Evolutionary conservation across 2,113 vertebrate species (phyloP).

Genomic region (Stictonetta naevosa): DNA sequence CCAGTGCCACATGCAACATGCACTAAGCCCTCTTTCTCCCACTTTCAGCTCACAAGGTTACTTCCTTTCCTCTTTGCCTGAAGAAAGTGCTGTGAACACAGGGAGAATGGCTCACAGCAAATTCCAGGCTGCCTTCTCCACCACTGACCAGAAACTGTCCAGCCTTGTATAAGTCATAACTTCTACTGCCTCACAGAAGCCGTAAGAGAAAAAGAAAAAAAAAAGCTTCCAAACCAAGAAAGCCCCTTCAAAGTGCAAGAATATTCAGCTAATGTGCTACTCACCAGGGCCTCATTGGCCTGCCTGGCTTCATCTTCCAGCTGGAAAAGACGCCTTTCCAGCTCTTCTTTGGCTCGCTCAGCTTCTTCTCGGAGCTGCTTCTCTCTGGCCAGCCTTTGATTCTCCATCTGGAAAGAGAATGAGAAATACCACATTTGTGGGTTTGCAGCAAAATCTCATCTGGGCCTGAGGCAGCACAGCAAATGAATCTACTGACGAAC

Average conservation of each 20-base stretch:
- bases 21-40: not conserved
- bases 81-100: not conserved
- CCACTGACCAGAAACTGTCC: not conserved
- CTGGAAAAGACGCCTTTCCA: constrained; percentile 90
- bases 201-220: not conserved
- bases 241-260: not conserved
- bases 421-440: not conserved
- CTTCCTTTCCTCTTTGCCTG: not conserved
- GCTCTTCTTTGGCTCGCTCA: constrained; percentile 88
- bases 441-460: not conserved
- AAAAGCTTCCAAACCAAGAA: not conserved
- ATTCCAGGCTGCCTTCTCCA: not conserved
- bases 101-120: not conserved
- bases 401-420: constrained; percentile 82
- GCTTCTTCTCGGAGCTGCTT: constrained; percentile 93
- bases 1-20: not conserved
- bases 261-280: not conserved
- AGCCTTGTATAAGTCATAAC: not conserved
- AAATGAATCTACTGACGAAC: not conserved
- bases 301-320: constrained; percentile 91
- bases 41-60: not conserved
- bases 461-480: not conserved
- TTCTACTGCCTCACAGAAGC: not conserved
- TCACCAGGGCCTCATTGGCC: constrained; percentile 89
- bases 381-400: constrained; percentile 88